Evolutionary conservation across 2,797 vertebrate species (phyloP).

Genomic region (Rhinella marina): DNA sequence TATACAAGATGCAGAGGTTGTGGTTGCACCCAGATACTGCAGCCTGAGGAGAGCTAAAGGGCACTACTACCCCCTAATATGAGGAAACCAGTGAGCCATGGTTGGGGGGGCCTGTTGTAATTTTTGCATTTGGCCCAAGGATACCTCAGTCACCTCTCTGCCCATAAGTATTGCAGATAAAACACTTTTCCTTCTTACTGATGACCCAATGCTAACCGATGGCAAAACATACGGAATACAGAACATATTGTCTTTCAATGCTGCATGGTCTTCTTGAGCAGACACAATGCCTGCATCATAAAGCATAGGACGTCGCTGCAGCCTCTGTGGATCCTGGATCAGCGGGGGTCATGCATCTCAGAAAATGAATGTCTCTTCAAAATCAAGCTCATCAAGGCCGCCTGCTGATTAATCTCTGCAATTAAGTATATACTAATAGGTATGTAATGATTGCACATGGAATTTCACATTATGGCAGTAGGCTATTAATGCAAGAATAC

Average conservation of each 20-base stretch:
- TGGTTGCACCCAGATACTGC: too few relatives aligned
- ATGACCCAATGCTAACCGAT: neutral
- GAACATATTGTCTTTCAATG: neutral
- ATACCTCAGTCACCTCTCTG: neutral
- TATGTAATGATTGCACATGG: conserved; percentile 14
- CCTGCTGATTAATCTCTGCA: conserved; percentile 1
- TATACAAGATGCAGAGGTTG: too few relatives aligned
- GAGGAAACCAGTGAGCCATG: neutral
- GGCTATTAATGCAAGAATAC: neutral
- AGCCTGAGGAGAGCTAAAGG: too few relatives aligned
- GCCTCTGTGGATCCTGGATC: neutral
- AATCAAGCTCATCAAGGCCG: neutral
- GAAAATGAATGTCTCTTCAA: neutral
- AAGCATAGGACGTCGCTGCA: neutral
- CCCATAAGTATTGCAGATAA: neutral
- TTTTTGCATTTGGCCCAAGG: neutral
- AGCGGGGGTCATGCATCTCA: neutral
- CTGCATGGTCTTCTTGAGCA: neutral
- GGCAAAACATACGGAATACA: neutral
- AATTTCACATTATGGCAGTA: neutral
- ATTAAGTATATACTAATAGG: conserved; percentile 24
- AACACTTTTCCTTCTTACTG: neutral
- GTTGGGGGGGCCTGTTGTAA: neutral
- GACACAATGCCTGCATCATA: neutral
- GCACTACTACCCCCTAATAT: too few relatives aligned